Base-by-base conservation (phyloP, 2,888 invertebrate species). In the Cheilosia soror region DNA sequence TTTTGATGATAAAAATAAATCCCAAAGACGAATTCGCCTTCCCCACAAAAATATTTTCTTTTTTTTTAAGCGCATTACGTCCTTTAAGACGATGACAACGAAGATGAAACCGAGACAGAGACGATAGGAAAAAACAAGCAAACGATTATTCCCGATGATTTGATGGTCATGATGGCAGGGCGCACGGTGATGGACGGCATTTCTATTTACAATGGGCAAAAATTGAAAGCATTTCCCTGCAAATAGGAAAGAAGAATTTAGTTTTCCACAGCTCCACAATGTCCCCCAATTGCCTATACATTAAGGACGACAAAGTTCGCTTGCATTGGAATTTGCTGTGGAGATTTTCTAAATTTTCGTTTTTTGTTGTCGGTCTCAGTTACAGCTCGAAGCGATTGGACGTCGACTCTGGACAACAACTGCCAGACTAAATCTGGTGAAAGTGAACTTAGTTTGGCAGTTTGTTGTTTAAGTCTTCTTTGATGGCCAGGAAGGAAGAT, bases 71-170 rank as follows among this genome's bases (percentile, higher is more conserved):
- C 47, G 31, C 49, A 55, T 66, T 72, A 62, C 29, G 66, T 71
- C 55, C 47, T 49, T 66, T 33, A 44, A 29, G 25, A 58, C 15
- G 25, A 53, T 42, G 44, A 55, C 37, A 31, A 53, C n/a, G 60
- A 15, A 44, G 31, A 33, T 20, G 15, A 60, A n/a, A 55, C 49
- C 29, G 37, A 25, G 29, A n/a, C 5, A 49, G 27, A 62, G 25
- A 60, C 2, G 47, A 77, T 47, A 13, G 6, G 25, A 27, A 51
- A 51, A 60, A 62, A 55, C 53, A 63, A 63, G 62, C 55, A 63
- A 57, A 63, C 47, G 71, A 69, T 82, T 82, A 76, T 77, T 82
- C 71, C 71, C 71, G 71, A 69, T 65, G 71, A 82, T 82, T 82
- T 82, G 60, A 76, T 71, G 5, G 65, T 66, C 66, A 27, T 58